Base-by-base conservation (phyloP, 2,113 vertebrate genomes). In the Ornithorhynchus anatinus region DNA sequence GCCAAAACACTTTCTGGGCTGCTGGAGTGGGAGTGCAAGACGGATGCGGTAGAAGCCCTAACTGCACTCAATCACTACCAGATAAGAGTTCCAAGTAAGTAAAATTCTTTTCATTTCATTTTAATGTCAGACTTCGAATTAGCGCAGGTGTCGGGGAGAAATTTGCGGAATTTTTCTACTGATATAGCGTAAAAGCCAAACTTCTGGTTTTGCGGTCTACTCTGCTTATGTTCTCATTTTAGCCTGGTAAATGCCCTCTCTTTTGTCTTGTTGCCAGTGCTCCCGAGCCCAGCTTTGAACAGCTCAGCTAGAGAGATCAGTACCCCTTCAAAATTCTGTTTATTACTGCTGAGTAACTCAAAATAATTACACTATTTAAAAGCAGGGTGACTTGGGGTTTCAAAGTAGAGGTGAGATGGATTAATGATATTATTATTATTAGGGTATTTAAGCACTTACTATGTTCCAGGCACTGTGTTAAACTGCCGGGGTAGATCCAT, bases 41-140 rank as follows among this genome's bases (percentile, higher is more conserved):
- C 96, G 3, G 95, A 98, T 75, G 97, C 97, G 10, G 96, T 99
- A 61, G 97, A 99, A 93, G 96, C 96, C 54, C 94, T 99, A 17
- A 98, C 97, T 29, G 96, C 97, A 32, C 95, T 99, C 72, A 99
- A 99, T 92, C 97, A 99, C 89, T 97, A 97, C 90, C 97, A 98
- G 94, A 98, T 99, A 86, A 93, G 96, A 93, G 97, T 98, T 84
- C 96, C 97, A 72, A 98, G 97, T 99, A 91, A 96, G 97, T 91
- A 25, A 27, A 10, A 5, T 29, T 11, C 11, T 59, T 36, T 40
- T 29, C 23, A 9, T n/a, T n/a, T n/a, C n/a, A n/a, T n/a, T n/a
- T n/a, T n/a, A n/a, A 40, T 59, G 11, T 43, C 36, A 69, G n/a
- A 54, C 6, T n/a, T 51, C 44, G 0, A 31, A 14, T 48, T 74